Conservation (phyloP, 2,797 vertebrate genomes). For the Microchirus variegatus region DNA sequence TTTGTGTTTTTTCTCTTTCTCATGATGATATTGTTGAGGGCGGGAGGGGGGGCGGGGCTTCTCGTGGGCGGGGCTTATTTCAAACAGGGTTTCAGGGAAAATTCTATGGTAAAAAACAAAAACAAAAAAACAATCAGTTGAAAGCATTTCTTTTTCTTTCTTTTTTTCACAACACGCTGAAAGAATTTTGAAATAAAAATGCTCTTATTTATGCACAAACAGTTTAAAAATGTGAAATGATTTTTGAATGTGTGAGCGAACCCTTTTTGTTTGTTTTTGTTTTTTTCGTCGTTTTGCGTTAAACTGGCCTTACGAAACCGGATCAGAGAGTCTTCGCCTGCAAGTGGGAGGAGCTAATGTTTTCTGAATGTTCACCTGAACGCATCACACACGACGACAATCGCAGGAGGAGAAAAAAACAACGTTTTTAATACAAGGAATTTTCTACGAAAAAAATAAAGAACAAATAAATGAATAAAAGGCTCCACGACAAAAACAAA, state of each 20-base stretch:
- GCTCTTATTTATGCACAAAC: constrained; percentile 73
- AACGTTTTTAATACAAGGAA: constrained; percentile 65
- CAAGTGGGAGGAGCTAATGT: constrained; percentile 33
- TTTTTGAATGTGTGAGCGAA: constrained; percentile 73
- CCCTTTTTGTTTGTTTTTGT: constrained; percentile 50
- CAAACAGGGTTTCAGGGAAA: constrained; percentile 52
- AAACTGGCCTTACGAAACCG: constrained; percentile 63
- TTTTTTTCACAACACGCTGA: constrained; percentile 48
- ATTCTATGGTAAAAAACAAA: constrained; percentile 34
- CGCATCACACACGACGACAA: constrained; percentile 70
- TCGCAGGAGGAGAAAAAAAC: constrained; percentile 37
- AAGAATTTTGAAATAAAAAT: constrained; percentile 73
- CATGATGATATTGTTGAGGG: constrained; percentile 67
- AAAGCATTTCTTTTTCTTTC: constrained; percentile 31
- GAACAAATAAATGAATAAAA: constrained; percentile 33
- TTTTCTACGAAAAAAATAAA: constrained; percentile 62
- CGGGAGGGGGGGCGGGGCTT: constrained; percentile 6
- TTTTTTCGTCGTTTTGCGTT: constrained; percentile 64
- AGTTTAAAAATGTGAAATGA: constrained; percentile 61
- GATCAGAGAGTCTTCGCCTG: constrained; percentile 61
- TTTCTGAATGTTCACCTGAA: constrained; percentile 72
- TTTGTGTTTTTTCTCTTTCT: constrained; percentile 81
- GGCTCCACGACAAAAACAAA: constrained; percentile 60
- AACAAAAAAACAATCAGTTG: constrained; percentile 60
- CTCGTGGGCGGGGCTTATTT: constrained; percentile 26